These are phyloP conservation scores for Athene cunicularia DNA, from an alignment of 2,113 vertebrate genomes.

Conservation along the genomic window DNA sequence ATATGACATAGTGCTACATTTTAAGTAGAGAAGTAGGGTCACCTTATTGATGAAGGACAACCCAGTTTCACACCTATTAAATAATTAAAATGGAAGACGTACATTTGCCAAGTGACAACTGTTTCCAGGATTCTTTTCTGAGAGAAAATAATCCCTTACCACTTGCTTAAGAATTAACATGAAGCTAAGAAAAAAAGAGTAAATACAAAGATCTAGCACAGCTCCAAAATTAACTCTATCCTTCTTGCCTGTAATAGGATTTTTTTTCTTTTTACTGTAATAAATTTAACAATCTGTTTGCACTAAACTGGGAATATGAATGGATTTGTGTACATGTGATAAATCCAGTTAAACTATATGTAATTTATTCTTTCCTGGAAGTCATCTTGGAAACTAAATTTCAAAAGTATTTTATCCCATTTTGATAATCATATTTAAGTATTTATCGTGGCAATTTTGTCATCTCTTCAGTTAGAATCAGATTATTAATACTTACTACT, in stretches of 20 bases:
- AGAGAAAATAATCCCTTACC: not conserved
- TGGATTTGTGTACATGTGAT: not conserved
- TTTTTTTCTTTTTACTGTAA: not conserved
- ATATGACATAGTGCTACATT: not conserved
- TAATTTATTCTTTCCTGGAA: not conserved
- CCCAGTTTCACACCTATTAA: not conserved
- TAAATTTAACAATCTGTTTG: not conserved
- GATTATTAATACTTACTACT: not conserved
- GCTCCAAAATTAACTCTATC: not conserved
- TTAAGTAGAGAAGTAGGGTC: not conserved
- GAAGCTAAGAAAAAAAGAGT: not conserved
- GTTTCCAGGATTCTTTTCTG: not conserved
- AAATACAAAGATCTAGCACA: not conserved
- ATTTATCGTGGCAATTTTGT: not conserved
- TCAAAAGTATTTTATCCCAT: not conserved
- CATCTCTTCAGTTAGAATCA: not conserved
- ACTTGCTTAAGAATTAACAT: not conserved
- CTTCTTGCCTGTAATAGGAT: not conserved
- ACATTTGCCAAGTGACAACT: not conserved
- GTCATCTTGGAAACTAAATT: not conserved
- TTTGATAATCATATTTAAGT: not conserved
- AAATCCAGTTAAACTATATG: not conserved
- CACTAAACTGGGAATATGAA: not conserved
- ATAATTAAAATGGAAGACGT: not conserved
- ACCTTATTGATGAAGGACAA: not conserved